Evolutionary conservation across 23 tunicate genomes (phyloP), one percentile per base, ranked within the genome.

Genomic region (Trididemnum miniatum): DNA sequence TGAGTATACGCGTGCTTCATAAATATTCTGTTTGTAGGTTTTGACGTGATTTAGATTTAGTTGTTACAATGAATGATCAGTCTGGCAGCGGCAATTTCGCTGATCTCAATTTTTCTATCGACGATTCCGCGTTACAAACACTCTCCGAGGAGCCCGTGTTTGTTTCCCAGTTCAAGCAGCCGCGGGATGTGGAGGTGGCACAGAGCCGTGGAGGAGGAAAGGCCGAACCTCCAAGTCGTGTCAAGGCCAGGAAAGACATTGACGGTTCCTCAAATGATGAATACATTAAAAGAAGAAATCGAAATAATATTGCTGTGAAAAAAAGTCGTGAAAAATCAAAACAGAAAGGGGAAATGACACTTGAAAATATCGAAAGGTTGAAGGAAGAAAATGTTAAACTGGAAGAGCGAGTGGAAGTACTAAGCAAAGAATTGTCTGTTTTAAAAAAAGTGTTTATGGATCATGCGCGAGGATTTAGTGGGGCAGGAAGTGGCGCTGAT

Each of bases 251-350:
- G 63, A 83, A 30, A 0, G 28, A 72, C 0, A 2, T 40, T 31
- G 0, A 36, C 1, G 82, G 51, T 39, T 40, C 57, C 20, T 44
- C 36, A 39, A 66, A 65, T 26, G 83, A 90, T 54, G 95, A 89
- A 59, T 90, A 90, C 54, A 25, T 34, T 1, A 76, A 65, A 32
- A 35, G 96, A 64, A 35, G 96, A 49, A 82, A 80, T 31, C 65
- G 97, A 69, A 91, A 91, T 79, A 91, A 91, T 40, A 76, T 91
- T 35, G 97, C 97, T 1, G 97, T 91, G n/a, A 86, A 86, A 64
- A 91, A 91, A 65, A 86, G 97, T 35, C 52, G 97, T 30, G 87
- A 82, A 49, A 91, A 91, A 65, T 80, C 91, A 32, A 69, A 83
- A 77, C 92, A 86, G 59, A 90, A 84, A 54, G 52, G 85, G 0